These are phyloP conservation scores for Eupithecia exiguata DNA, from an alignment of 2,888 invertebrate species.

Conservation along the genomic window DNA sequence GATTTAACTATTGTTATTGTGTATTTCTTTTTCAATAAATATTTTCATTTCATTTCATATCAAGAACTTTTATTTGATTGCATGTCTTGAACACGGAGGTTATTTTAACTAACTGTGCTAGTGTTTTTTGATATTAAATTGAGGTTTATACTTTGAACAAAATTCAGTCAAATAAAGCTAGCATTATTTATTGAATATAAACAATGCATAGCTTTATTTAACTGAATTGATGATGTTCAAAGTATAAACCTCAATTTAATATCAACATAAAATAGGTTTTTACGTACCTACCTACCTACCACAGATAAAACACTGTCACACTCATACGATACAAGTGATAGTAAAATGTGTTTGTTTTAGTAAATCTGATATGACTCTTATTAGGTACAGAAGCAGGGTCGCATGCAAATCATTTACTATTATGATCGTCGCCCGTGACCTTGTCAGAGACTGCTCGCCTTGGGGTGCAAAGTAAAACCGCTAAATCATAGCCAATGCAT, in stretches of 20 bases:
- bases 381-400: conserved; percentile 31
- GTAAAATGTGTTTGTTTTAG: background rate
- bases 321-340: background rate
- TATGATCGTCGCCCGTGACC: conserved; percentile 39
- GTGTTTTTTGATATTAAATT: background rate
- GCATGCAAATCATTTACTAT: conserved; percentile 30
- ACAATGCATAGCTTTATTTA: no score
- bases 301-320: conserved; percentile 7
- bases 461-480: conserved; percentile 20
- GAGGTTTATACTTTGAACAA: background rate
- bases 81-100: background rate
- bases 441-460: conserved; percentile 41
- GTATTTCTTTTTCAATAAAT: no score
- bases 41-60: no score
- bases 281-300: background rate
- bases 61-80: background rate
- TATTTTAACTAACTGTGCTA: background rate
- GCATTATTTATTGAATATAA: no score
- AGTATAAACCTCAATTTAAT: no score
- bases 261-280: background rate
- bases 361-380: conserved; percentile 32
- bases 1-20: no score
- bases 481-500: conserved; percentile 3
- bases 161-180: no score
- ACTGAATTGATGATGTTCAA: no score